phyloP scores from a whole-genome alignment of 1,140 invertebrate species.

The Zaprionus vittiger region DNA sequence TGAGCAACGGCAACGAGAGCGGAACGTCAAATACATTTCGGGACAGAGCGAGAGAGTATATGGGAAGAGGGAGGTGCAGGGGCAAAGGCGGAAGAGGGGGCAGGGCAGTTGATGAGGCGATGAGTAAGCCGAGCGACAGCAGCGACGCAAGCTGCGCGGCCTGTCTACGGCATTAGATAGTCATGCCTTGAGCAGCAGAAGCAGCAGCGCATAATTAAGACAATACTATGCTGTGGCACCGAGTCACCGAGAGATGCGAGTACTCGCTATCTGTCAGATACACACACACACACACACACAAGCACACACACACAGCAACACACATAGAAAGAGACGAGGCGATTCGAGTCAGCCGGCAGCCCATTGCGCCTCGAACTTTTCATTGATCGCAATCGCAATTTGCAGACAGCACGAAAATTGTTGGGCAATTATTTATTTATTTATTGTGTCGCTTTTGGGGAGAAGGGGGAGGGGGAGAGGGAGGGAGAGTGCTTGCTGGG shows the following conservation, averaged over 20 bases:
- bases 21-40: slow-evolving; percentile 37
- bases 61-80: neutral
- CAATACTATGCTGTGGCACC: slow-evolving; percentile 47
- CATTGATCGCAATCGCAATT: slow-evolving; percentile 71
- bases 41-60: neutral
- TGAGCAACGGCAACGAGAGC: slow-evolving; percentile 42
- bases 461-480: neutral
- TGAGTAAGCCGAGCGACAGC: slow-evolving; percentile 43
- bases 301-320: neutral
- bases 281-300: slow-evolving; percentile 10
- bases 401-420: slow-evolving; percentile 81
- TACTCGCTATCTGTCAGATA: slow-evolving; percentile 11
- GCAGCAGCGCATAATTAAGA: slow-evolving; percentile 74
- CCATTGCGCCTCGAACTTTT: slow-evolving; percentile 33
- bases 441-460: neutral
- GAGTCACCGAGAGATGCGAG: slow-evolving; percentile 18
- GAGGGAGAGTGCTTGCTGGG: neutral
- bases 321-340: neutral
- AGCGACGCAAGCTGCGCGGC: slow-evolving; percentile 4
- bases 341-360: neutral
- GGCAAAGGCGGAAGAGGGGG: neutral
- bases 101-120: slow-evolving; percentile 38
- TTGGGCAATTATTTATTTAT: slow-evolving; percentile 77
- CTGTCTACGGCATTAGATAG: slow-evolving; percentile 67
- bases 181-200: slow-evolving; percentile 58